A percentile compares a stretch with the other conserved stretches of the same genome.
Conservation (phyloP, 2,113 vertebrate species). For the Ailurus styani region DNA sequence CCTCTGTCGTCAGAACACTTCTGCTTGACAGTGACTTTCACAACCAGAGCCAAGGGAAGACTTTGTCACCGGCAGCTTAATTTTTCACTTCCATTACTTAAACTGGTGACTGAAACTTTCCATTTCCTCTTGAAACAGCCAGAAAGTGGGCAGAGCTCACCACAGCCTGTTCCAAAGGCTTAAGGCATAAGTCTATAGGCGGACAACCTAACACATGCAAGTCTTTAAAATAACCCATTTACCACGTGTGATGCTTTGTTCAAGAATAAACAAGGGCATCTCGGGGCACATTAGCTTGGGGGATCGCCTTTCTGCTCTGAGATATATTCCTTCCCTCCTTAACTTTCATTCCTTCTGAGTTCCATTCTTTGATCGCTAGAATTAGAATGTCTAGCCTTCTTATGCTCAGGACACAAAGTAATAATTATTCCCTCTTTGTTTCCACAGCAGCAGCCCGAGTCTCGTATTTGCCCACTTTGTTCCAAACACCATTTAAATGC, state of each 20-base stretch:
- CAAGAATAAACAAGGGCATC: background rate
- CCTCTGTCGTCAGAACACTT: background rate
- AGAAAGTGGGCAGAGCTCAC: background rate
- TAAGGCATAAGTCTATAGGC: background rate
- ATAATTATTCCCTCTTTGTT: constrained; percentile 39
- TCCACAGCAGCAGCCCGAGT: background rate
- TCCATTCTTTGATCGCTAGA: constrained; percentile 45
- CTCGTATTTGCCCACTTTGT: constrained; percentile 13
- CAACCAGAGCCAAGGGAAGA: background rate
- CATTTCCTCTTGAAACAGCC: background rate
- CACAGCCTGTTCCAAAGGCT: background rate
- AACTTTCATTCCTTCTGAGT: background rate
- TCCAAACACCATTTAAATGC: constrained; percentile 21
- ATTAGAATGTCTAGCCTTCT: constrained; percentile 45
- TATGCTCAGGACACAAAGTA: constrained; percentile 43
- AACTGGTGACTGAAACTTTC: constrained; percentile 1
- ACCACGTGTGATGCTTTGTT: background rate
- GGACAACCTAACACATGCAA: background rate
- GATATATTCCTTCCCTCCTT: background rate
- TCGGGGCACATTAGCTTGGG: background rate
- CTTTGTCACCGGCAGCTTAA: background rate
- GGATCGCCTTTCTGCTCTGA: background rate
- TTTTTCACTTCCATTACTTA: background rate
- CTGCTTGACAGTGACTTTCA: constrained; percentile 2
- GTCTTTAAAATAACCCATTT: background rate